Evolutionary conservation across 1,140 invertebrate species (phyloP).

Genomic region (Lasioglossum albipes): DNA sequence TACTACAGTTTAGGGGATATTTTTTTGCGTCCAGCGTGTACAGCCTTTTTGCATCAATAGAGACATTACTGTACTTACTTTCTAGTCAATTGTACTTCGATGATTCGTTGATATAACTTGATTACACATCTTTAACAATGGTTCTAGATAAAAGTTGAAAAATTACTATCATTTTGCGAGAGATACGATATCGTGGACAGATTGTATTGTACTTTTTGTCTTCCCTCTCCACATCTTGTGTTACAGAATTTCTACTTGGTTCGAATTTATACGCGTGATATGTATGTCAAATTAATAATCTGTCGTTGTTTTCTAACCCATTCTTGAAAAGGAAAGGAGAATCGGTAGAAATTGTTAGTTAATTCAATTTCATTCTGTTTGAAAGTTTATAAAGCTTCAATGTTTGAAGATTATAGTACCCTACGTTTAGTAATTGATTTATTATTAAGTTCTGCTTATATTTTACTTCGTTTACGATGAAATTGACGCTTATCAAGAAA

Average conservation of each 20-base stretch:
- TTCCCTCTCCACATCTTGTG: conserved; percentile 28
- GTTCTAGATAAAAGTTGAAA: neutral
- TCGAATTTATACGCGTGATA: neutral
- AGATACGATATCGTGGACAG: neutral
- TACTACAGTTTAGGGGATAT: too few species aligned
- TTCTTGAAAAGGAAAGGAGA: neutral
- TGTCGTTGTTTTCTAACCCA: neutral
- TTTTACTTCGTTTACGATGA: neutral
- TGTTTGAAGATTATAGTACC: too few species aligned
- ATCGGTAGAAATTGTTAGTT: neutral
- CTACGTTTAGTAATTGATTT: neutral
- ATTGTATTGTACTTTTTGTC: conserved; percentile 25
- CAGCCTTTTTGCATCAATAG: too few species aligned
- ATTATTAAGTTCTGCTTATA: neutral
- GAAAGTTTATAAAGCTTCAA: neutral
- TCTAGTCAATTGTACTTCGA: conserved; percentile 13
- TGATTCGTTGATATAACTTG: neutral
- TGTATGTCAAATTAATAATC: neutral
- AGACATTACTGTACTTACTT: too few species aligned
- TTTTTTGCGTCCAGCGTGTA: too few species aligned
- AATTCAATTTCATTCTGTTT: conserved; percentile 1
- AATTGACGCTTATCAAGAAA: neutral
- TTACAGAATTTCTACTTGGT: conserved; percentile 8
- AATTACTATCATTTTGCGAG: conserved; percentile 25
- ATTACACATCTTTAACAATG: conserved; percentile 2